phyloP scores from a whole-genome alignment of 1,140 invertebrate species.

The Lethrus apterus region DNA sequence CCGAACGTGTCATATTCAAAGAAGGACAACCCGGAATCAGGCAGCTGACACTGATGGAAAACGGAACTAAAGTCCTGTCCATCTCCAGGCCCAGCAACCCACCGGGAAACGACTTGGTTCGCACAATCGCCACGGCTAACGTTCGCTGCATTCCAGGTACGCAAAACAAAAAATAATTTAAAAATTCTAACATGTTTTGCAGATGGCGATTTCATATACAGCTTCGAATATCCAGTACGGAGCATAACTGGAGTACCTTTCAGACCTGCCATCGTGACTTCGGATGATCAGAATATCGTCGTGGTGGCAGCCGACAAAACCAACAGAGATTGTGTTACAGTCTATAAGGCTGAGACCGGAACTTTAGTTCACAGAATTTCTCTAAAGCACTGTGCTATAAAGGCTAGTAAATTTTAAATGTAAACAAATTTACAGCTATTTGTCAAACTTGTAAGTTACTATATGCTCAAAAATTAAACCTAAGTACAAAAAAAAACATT shows the following conservation, averaged over 20 bases:
- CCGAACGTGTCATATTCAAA: conserved; percentile 75
- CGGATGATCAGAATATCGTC: conserved; percentile 70
- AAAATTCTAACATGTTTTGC: neutral
- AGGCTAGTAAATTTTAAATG: conserved; percentile 41
- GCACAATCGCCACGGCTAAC: conserved; percentile 56
- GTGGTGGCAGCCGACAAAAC: conserved; percentile 74
- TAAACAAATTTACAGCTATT: too few species aligned
- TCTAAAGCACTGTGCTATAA: conserved; percentile 56
- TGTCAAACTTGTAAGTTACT: neutral
- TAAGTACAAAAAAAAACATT: neutral
- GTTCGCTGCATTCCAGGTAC: conserved; percentile 64
- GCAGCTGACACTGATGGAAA: conserved; percentile 77
- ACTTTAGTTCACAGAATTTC: conserved; percentile 67
- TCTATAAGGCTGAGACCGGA: conserved; percentile 80
- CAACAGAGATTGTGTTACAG: conserved; percentile 72
- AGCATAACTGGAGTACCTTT: conserved; percentile 59
- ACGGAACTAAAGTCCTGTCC: conserved; percentile 75
- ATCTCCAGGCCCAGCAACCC: conserved; percentile 64
- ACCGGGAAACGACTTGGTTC: conserved; percentile 49
- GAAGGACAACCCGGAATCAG: conserved; percentile 78
- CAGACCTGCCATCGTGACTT: conserved; percentile 67
- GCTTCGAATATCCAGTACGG: conserved; percentile 69
- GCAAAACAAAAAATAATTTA: conserved; percentile 12
- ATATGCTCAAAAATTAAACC: neutral
- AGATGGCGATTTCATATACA: conserved; percentile 70